Evolutionary conservation across 2,797 vertebrate genomes (phyloP), one percentile per base, ranked within the genome.

Genomic region (Pristis pectinata): DNA sequence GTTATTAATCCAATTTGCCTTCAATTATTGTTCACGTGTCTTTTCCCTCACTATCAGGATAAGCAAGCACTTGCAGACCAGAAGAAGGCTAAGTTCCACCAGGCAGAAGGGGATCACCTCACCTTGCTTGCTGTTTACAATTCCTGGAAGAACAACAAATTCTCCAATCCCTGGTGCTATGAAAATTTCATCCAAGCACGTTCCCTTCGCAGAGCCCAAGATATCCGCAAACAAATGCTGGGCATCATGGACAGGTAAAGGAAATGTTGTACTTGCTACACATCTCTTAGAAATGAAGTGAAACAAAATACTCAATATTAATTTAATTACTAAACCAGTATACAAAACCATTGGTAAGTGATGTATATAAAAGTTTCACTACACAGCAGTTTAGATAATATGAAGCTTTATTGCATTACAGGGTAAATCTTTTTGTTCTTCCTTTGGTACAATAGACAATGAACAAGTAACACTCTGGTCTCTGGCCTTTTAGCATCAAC

Each of bases 131-230:
- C 99, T 0, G 99, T 99, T 70, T 99, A 99, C 96, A 99, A 99
- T 96, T 99, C 99, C 94, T 99, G 99, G 99, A 99, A 99, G 96
- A 99, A 99, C 95, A 99, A 99, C 95, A 99, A 99, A 96, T 99
- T 99, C 96, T 99, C 99, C 95, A 99, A 99, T 96, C 98, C 99
- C 2, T 99, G 99, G 99, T 99, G 99, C 96, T 99, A 99, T 0
- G 99, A 99, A 96, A 99, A 99, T 94, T 99, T 99, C 80, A 99
- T 99, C 96, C 99, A 99, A 96, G 99, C 99, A 0, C 97, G 99
- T 49, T 99, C 99, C 11, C 97, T 99, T 49, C 98, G 98, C 70
- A 96, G 99, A 79, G 99, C 98, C 0, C 99, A 99, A 96, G 99
- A 99, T 96, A 99, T 99, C 95, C 99, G 99, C 96, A 99, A 99